phyloP scores from a whole-genome alignment of 2,888 invertebrate genomes.

The Drosophila falleni region DNA sequence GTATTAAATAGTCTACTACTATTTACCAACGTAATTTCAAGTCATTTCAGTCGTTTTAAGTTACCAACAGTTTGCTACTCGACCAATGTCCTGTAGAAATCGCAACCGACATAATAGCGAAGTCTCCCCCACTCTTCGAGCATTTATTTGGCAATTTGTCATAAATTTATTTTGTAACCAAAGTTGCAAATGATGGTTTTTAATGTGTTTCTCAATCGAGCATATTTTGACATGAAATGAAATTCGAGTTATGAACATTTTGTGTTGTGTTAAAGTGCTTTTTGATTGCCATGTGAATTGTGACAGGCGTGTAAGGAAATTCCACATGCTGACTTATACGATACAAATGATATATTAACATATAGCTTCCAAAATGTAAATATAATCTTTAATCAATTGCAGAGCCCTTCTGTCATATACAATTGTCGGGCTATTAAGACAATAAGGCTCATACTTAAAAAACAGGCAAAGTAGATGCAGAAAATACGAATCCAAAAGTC shows the following conservation, averaged over 20 bases:
- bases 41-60: conserved; percentile 64
- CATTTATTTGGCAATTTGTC: conserved; percentile 81
- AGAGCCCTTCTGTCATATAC: conserved; percentile 1
- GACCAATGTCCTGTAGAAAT: conserved; percentile 54
- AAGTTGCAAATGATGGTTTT: conserved; percentile 78
- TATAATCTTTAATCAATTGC: conserved; percentile 36
- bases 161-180: conserved; percentile 78
- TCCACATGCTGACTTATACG: neutral
- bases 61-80: conserved; percentile 59
- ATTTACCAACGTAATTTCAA: conserved; percentile 74
- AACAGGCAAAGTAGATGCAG: conserved; percentile 18
- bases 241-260: conserved; percentile 57
- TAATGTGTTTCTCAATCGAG: conserved; percentile 68
- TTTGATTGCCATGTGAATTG: conserved; percentile 51
- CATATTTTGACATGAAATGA: conserved; percentile 47
- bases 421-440: conserved; percentile 11
- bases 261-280: conserved; percentile 45
- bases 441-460: conserved; percentile 54
- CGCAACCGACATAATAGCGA: conserved; percentile 1
- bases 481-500: conserved; percentile 37
- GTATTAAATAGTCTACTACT: conserved; percentile 82
- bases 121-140: conserved; percentile 1
- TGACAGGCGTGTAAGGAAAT: conserved; percentile 4
- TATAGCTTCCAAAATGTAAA: neutral
- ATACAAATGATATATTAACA: conserved; percentile 1